Percentiles rank a stretch among this genome's conserved stretches.
phyloP scores from a whole-genome alignment of 2,113 vertebrate genomes.

The Bombycilla garrulus region DNA sequence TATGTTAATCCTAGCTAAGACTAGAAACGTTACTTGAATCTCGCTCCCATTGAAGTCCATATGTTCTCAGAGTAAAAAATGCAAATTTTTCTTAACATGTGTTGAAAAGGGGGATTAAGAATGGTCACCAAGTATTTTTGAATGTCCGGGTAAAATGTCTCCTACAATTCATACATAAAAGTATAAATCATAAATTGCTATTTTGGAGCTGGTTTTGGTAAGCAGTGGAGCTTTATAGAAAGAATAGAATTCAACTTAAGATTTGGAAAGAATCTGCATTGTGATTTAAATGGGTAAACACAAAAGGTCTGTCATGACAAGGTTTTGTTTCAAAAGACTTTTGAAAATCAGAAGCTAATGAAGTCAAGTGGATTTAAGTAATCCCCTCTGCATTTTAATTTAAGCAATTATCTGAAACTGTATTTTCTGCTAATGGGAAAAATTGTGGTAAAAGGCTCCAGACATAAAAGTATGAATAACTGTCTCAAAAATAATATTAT shows the following conservation, averaged over 20 bases:
- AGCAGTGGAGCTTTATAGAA: neutral
- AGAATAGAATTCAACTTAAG: neutral
- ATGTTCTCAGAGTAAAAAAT: neutral
- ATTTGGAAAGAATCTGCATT: neutral
- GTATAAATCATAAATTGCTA: neutral
- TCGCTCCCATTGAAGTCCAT: neutral
- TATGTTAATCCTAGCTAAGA: neutral
- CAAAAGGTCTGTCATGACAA: neutral
- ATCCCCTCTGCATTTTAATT: conserved; percentile 51
- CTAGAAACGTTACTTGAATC: neutral
- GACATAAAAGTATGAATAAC: neutral
- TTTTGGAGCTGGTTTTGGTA: neutral
- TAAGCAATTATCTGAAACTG: conserved; percentile 35
- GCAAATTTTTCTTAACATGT: neutral
- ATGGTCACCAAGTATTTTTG: neutral
- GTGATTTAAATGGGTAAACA: conserved; percentile 6
- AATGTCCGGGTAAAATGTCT: neutral
- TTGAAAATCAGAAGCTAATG: conserved; percentile 23
- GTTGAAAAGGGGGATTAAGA: neutral
- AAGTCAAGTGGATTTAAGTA: conserved; percentile 57
- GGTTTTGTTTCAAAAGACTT: conserved; percentile 21
- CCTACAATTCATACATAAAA: neutral
- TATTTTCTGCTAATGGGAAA: neutral
- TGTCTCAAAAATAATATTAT: neutral
- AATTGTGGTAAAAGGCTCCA: conserved; percentile 9